A percentile compares a stretch with the other conserved stretches of the same genome.
phyloP scores from a whole-genome alignment of 2,888 invertebrate species.

The Micoletzkya japonica region DNA sequence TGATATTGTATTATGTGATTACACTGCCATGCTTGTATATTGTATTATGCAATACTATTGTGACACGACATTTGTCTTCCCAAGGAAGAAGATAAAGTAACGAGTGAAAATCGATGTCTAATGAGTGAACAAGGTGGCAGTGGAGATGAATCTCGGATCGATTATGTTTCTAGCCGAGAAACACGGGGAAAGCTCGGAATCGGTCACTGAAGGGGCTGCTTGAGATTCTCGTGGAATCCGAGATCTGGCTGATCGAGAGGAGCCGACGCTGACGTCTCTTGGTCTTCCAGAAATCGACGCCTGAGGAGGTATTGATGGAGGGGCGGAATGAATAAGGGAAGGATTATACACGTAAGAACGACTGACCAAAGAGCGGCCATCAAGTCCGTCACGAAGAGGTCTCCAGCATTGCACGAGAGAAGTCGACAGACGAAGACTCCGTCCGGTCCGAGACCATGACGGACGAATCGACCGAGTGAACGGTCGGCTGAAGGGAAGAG shows the following conservation, averaged over 20 bases:
- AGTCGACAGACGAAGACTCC: constrained; percentile 60
- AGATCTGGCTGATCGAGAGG: constrained; percentile 30
- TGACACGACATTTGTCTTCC: constrained; percentile 6
- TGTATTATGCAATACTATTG: too few species aligned
- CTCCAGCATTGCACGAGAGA: constrained; percentile 61
- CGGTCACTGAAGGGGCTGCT: constrained; percentile 26
- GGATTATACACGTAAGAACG: neutral
- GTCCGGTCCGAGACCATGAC: constrained; percentile 49
- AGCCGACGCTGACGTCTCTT: constrained; percentile 3
- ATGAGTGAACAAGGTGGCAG: neutral
- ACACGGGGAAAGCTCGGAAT: neutral
- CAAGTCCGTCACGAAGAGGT: constrained; percentile 59
- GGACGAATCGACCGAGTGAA: constrained; percentile 51
- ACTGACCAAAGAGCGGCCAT: constrained; percentile 52
- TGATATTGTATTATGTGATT: neutral
- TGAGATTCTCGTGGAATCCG: constrained; percentile 34
- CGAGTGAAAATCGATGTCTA: neutral
- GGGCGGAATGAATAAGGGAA: neutral
- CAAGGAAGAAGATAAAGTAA: constrained; percentile 3
- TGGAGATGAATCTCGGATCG: neutral
- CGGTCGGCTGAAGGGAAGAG: constrained; percentile 37
- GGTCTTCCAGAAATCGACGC: constrained; percentile 48
- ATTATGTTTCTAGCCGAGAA: neutral
- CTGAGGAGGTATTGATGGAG: neutral
- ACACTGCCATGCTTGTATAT: too few species aligned